Evolutionary conservation across 1,140 invertebrate genomes (phyloP).

Genomic region (Microplitis demolitor): DNA sequence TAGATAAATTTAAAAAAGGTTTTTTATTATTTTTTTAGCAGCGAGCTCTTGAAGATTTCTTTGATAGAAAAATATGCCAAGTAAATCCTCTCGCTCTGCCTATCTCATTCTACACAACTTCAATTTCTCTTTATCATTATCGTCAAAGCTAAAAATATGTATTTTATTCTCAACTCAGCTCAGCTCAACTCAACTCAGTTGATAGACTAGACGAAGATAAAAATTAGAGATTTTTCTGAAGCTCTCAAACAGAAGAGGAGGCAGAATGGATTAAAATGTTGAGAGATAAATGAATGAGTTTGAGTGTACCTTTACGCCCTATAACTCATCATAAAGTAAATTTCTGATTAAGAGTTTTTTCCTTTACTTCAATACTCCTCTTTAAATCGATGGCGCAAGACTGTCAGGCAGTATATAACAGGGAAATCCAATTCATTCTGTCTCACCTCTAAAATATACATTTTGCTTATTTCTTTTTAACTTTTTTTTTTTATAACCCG

Average conservation of each 20-base stretch:
- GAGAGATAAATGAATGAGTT: slow-evolving; percentile 19
- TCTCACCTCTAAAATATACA: too few relatives aligned
- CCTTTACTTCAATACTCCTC: too few relatives aligned
- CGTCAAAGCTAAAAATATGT: slow-evolving; percentile 5
- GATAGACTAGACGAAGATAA: background rate
- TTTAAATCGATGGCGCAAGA: too few relatives aligned
- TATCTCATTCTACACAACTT: background rate
- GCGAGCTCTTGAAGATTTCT: background rate
- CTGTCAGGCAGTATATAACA: too few relatives aligned
- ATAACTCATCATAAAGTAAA: too few relatives aligned
- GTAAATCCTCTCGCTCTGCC: background rate
- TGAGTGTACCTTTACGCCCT: background rate
- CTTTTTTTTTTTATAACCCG: too few relatives aligned
- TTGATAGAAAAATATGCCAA: slow-evolving; percentile 8
- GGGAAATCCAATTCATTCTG: too few relatives aligned
- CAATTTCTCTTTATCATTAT: background rate
- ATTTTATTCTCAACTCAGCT: slow-evolving; percentile 1
- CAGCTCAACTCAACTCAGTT: background rate
- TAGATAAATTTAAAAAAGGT: too few relatives aligned
- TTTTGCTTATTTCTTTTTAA: too few relatives aligned
- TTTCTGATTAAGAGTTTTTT: too few relatives aligned
- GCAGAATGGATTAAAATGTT: slow-evolving; percentile 16
- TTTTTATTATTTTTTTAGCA: too few relatives aligned
- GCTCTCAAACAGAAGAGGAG: background rate
- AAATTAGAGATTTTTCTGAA: background rate